Evolutionary conservation across 64 coral and sea anemone genomes (phyloP).

Genomic region (Actinia tenebrosa): DNA sequence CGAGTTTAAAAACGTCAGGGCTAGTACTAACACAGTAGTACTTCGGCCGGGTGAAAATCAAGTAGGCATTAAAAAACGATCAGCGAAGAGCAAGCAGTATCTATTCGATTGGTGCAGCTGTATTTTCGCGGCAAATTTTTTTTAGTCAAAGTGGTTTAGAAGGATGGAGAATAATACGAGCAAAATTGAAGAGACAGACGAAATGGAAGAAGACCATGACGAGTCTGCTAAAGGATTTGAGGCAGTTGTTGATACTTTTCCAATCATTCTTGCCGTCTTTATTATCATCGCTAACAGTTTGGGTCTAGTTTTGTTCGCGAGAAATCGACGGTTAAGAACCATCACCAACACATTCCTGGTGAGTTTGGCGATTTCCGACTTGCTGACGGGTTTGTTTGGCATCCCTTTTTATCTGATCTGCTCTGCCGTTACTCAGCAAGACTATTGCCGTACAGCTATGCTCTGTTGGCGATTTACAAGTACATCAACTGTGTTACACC

Average conservation of each 20-base stretch:
- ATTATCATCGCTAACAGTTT: conserved; percentile 48
- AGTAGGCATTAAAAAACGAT: not conserved
- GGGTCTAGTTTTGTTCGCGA: conserved; percentile 39
- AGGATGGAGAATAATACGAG: not conserved
- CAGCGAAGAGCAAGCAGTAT: not conserved
- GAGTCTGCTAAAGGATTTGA: conserved; percentile 4
- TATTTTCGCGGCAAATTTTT: not conserved
- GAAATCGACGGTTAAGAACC: conserved; percentile 38
- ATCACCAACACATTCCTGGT: conserved; percentile 63
- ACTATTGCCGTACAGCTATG: not conserved
- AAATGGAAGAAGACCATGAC: conserved; percentile 25
- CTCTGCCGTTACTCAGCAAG: not conserved
- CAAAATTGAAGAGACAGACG: not conserved
- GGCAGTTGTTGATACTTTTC: conserved; percentile 51
- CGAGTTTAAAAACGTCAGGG: not conserved
- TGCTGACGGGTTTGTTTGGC: conserved; percentile 47
- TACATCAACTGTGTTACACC: conserved; percentile 60
- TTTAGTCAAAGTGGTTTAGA: not conserved
- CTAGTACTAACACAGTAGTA: not conserved
- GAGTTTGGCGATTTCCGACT: conserved; percentile 47
- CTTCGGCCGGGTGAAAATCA: not conserved
- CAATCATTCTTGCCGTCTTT: conserved; percentile 41
- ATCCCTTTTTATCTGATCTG: conserved; percentile 43
- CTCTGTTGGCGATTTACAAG: conserved; percentile 46
- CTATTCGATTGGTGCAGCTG: not conserved